A percentile compares a stretch with the other conserved stretches of the same genome.
Conservation (phyloP, 2,797 vertebrate genomes). For the Nothura maculosa region DNA sequence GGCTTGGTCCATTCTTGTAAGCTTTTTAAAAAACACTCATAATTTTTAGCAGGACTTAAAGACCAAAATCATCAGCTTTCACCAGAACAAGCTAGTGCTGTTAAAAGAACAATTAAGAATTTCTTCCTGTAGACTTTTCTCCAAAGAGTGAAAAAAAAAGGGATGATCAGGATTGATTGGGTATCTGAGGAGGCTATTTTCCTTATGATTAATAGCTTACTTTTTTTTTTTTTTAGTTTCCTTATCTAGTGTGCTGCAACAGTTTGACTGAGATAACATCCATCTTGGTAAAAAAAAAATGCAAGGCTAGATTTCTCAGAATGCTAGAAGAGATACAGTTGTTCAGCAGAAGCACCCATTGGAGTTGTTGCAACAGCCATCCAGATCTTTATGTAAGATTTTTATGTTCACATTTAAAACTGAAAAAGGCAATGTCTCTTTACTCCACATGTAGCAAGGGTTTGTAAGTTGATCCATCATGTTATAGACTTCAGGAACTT, state of each 20-base stretch:
- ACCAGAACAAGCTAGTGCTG: not conserved
- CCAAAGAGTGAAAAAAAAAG: not conserved
- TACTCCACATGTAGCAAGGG: not conserved
- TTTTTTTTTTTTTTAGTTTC: not conserved
- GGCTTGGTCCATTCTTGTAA: constrained; percentile 3
- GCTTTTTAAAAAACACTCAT: not conserved
- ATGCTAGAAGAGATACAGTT: not conserved
- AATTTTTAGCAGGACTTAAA: not conserved
- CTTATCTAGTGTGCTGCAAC: not conserved
- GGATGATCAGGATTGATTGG: not conserved
- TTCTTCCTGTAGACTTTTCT: not conserved
- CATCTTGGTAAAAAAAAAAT: not conserved
- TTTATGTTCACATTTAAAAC: not conserved
- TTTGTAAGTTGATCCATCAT: not conserved
- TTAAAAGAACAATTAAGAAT: constrained; percentile 32
- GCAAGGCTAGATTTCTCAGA: not conserved
- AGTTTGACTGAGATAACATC: not conserved
- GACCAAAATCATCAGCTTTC: not conserved
- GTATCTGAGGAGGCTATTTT: not conserved
- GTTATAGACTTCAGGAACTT: not conserved
- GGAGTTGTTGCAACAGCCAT: not conserved
- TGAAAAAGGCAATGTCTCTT: not conserved
- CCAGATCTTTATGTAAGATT: not conserved
- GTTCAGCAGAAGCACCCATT: not conserved
- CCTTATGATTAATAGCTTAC: not conserved